phyloP scores from a whole-genome alignment of 92 coral and sea anemone species.

The Parazoanthus atlanticus region DNA sequence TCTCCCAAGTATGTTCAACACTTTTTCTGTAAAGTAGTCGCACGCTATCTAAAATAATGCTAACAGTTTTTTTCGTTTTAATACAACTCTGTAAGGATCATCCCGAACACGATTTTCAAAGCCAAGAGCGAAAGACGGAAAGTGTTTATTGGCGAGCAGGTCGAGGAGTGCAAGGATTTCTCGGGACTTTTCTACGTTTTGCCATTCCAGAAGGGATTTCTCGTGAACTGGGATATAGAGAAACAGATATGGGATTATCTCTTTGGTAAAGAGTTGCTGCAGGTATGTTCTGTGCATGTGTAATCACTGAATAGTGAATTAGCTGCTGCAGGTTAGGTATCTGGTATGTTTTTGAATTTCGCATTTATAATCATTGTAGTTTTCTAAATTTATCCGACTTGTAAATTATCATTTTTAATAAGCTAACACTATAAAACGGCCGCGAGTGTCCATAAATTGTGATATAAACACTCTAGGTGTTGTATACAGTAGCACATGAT shows the following conservation, averaged over 20 bases:
- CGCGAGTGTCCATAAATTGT: too few species aligned
- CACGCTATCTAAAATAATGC: neutral
- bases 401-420: too few species aligned
- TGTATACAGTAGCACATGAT: too few species aligned
- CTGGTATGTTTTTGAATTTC: too few species aligned
- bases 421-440: too few species aligned
- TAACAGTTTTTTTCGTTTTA: neutral
- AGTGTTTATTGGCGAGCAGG: constrained; percentile 92
- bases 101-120: constrained; percentile 87
- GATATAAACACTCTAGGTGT: too few species aligned
- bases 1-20: constrained; percentile 69
- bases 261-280: constrained; percentile 91
- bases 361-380: too few species aligned
- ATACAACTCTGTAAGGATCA: neutral
- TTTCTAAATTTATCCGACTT: too few species aligned
- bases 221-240: constrained; percentile 98
- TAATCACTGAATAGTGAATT: too few species aligned
- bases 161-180: constrained; percentile 95
- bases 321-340: too few species aligned
- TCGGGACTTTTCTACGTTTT: constrained; percentile 90
- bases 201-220: constrained; percentile 92
- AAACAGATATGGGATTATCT: constrained; percentile 98
- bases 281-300: constrained; percentile 57
- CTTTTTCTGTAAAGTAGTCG: neutral
- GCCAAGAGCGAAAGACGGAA: constrained; percentile 95